A percentile compares a stretch with the other conserved stretches of the same genome.
These are phyloP conservation scores for Drosophila virilis DNA, from an alignment of 1,140 invertebrate species.

Conservation along the genomic window DNA sequence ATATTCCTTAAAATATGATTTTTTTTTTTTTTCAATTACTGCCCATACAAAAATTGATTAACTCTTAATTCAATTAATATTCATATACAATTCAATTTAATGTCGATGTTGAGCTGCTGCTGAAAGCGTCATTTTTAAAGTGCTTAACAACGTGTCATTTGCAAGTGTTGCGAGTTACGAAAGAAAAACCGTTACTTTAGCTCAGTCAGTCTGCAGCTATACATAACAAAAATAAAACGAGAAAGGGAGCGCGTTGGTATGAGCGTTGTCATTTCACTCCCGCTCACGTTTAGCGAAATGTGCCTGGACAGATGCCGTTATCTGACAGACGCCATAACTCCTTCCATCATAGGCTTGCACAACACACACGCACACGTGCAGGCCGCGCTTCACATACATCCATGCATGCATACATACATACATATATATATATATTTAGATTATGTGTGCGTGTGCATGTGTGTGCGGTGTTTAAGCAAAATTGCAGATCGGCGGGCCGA, in stretches of 20 bases:
- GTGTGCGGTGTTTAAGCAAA: background rate
- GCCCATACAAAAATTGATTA: constrained; percentile 1
- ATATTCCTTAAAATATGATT: constrained; percentile 12
- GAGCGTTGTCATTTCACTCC: background rate
- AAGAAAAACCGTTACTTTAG: background rate
- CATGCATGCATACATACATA: too few relatives aligned
- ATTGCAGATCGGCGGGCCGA: constrained; percentile 37
- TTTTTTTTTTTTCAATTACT: background rate
- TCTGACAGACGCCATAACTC: constrained; percentile 9
- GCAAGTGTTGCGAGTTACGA: background rate
- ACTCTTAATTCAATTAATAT: background rate
- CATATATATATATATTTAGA: too few relatives aligned
- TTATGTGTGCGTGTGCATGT: background rate
- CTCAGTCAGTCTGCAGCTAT: background rate
- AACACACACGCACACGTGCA: background rate
- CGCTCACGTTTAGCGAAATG: constrained; percentile 2
- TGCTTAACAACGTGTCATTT: background rate
- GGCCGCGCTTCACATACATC: too few relatives aligned
- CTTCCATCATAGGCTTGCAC: constrained; percentile 13
- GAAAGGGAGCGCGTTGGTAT: background rate
- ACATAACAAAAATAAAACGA: background rate
- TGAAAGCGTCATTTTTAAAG: background rate
- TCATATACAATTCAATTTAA: background rate
- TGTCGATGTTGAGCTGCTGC: background rate
- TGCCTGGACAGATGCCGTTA: constrained; percentile 37